Percentiles rank a stretch among this genome's conserved stretches.
Evolutionary conservation across 2,113 vertebrate genomes (phyloP).

Genomic region (Clinocottus analis): DNA sequence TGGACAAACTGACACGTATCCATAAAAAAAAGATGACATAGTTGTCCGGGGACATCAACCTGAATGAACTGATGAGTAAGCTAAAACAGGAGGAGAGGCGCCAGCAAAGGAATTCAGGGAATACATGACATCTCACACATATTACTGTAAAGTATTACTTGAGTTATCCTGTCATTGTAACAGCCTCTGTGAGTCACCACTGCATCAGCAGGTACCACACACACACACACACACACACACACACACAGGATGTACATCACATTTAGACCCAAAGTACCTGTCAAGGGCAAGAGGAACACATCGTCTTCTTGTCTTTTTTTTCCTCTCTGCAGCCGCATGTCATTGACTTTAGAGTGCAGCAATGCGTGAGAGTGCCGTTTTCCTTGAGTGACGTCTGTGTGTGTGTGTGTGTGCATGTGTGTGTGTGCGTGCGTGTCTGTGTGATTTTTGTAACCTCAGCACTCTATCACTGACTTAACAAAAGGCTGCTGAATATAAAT

Average conservation of each 20-base stretch:
- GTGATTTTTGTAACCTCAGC: slow-evolving; percentile 63
- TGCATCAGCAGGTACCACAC: slow-evolving; percentile 16
- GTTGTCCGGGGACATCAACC: not conserved
- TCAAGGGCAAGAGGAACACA: slow-evolving; percentile 50
- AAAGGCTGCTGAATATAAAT: slow-evolving; percentile 62
- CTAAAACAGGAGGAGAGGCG: slow-evolving; percentile 14
- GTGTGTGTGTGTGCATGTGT: not conserved
- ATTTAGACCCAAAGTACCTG: slow-evolving; percentile 47
- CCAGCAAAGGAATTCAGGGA: not conserved
- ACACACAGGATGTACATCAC: not conserved
- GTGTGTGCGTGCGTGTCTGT: not conserved
- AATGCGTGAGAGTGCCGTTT: slow-evolving; percentile 37
- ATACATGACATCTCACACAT: not conserved
- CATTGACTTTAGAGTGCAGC: slow-evolving; percentile 40
- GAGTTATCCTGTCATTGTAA: slow-evolving; percentile 31
- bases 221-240: slow-evolving; percentile 5
- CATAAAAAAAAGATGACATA: slow-evolving; percentile 53
- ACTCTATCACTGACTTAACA: slow-evolving; percentile 58
- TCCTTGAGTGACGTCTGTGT: slow-evolving; percentile 39
- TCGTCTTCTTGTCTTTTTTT: slow-evolving; percentile 30
- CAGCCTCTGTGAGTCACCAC: slow-evolving; percentile 31
- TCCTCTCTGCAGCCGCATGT: slow-evolving; percentile 32
- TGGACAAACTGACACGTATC: slow-evolving; percentile 25
- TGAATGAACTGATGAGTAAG: slow-evolving; percentile 43
- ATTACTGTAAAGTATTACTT: slow-evolving; percentile 35